Evolutionary conservation across 2,113 vertebrate genomes (phyloP).

Genomic region (Rutilus rutilus): DNA sequence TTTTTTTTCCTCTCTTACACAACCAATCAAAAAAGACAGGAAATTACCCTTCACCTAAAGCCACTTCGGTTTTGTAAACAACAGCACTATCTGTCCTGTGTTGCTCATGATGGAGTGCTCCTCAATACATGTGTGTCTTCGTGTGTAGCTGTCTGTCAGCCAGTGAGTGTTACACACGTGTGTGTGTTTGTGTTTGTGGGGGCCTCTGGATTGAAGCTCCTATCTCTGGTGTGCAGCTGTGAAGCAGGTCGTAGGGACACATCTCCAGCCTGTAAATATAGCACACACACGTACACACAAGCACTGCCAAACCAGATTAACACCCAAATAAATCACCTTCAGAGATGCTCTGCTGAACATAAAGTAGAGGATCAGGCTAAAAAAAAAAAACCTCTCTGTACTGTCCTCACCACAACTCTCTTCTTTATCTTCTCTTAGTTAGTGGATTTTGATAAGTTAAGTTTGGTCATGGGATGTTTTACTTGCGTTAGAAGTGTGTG

Average conservation of each 20-base stretch:
- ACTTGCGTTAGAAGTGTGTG: not conserved
- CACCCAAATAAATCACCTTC: constrained; percentile 61
- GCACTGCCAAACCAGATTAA: constrained; percentile 58
- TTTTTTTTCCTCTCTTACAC: constrained; percentile 1
- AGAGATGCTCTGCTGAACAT: constrained; percentile 43
- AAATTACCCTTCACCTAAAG: constrained; percentile 26
- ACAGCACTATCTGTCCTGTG: constrained; percentile 13
- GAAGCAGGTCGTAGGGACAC: constrained; percentile 48
- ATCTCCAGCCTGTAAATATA: constrained; percentile 56
- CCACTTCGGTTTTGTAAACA: constrained; percentile 28
- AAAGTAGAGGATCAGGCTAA: constrained; percentile 29
- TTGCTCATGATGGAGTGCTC: constrained; percentile 24
- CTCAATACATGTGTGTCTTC: constrained; percentile 5
- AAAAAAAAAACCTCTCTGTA: constrained; percentile 8
- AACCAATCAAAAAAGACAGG: constrained; percentile 14
- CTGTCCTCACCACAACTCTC: not conserved
- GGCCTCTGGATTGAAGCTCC: constrained; percentile 59
- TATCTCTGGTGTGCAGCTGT: constrained; percentile 61
- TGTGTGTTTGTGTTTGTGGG: constrained; percentile 14
- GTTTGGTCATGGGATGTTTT: not conserved
- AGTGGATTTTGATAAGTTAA: constrained; percentile 2
- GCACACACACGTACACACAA: constrained; percentile 28
- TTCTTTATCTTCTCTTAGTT: not conserved
- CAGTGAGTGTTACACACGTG: not conserved
- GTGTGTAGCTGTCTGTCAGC: not conserved